phyloP scores from a whole-genome alignment of 2,797 vertebrate genomes.

The Bryconaethiops microstoma region DNA sequence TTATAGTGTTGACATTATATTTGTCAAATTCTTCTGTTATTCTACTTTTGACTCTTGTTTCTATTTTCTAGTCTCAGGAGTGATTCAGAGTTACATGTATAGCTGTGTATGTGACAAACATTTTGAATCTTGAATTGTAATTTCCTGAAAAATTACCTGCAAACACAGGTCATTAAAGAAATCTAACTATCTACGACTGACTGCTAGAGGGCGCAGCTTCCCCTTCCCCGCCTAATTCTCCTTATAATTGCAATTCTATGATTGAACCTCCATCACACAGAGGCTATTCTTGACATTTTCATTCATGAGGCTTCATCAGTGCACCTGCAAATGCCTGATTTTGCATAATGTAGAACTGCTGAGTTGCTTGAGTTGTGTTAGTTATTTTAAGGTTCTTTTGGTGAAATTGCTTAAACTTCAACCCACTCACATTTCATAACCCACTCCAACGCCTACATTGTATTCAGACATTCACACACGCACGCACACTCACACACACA shows the following conservation, averaged over 20 bases:
- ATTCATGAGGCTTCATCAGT: not conserved
- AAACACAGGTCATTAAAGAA: not conserved
- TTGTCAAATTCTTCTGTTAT: too few relatives aligned
- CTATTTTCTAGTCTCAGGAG: too few relatives aligned
- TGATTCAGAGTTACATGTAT: too few relatives aligned
- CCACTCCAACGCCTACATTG: constrained; percentile 25
- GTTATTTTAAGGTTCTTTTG: constrained; percentile 25
- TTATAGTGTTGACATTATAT: too few relatives aligned
- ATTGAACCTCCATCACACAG: not conserved
- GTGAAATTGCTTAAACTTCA: constrained; percentile 30
- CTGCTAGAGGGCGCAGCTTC: not conserved
- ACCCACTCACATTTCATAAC: constrained; percentile 49
- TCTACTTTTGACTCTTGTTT: too few relatives aligned
- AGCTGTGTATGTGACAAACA: too few relatives aligned
- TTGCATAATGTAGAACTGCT: not conserved
- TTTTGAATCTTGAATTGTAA: too few relatives aligned
- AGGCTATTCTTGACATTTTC: not conserved
- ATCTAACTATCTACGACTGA: not conserved
- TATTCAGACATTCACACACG: too few relatives aligned
- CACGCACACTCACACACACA: constrained; percentile 44
- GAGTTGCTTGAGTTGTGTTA: not conserved
- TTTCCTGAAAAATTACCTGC: not conserved
- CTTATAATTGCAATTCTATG: not conserved
- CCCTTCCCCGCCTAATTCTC: constrained; percentile 5
- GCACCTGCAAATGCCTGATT: not conserved